Evolutionary conservation across 2,888 invertebrate species (phyloP), one percentile per base, ranked within the genome.

Genomic region (Pammene aurita): DNA sequence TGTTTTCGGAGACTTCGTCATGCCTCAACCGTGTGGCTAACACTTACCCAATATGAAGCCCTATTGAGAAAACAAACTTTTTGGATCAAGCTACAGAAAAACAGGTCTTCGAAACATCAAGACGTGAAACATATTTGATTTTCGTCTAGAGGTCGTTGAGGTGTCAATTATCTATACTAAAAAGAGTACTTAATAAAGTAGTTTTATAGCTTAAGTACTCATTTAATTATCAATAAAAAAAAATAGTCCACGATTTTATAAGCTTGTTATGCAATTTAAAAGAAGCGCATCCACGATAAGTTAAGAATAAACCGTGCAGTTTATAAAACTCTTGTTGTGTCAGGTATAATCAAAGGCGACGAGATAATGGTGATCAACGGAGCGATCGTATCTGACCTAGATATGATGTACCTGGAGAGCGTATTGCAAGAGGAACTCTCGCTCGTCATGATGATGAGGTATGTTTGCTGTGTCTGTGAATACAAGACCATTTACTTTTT

Each of bases 281-380:
- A n/a, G 6, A 35, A 72, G 42, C 46, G 66, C 62, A 55, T 72
- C 57, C 76, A 74, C 75, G 73, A 73, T 77, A 77, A 81, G 75
- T 72, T 76, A 77, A 80, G 79, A 83, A 78, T 78, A 83, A 82
- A 82, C 78, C 80, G 78, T 78, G 77, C 77, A 78, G 80, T 77
- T 82, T 57, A 79, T 79, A 81, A 81, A 77, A 77, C 80, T 78
- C 80, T 84, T 84, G 87, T 83, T 86, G 81, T 83, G 89, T 78
- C 93, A 98, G 98, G 98, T 84, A 96, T 99, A 87, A 97, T 98
- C 90, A 97, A 98, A 93, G 97, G 98, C 82, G 99, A 99, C 93
- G 99, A 99, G 94, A 98, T 99, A 89, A 97, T 99, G 96, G 98
- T 99, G 89, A 98, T 99, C 93, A 99, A 99, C 94, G 98, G 98